phyloP scores from a whole-genome alignment of 2,797 vertebrate genomes.

The Sebastes minor region DNA sequence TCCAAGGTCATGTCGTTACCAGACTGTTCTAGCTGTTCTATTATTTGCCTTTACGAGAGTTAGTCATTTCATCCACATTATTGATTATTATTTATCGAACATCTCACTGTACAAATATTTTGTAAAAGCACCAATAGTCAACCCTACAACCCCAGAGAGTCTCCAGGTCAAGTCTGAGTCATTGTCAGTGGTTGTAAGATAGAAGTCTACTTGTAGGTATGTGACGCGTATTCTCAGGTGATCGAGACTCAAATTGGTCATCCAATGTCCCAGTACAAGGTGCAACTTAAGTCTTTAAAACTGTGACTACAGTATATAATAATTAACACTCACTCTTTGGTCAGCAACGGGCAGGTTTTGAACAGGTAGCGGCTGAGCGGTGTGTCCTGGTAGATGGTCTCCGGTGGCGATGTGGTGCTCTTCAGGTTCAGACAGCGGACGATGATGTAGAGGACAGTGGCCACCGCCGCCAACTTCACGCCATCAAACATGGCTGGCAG shows the following conservation, averaged over 20 bases:
- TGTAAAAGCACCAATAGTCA: no score
- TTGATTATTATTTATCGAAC: no score
- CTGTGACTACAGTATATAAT: no score
- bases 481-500: slow-evolving; percentile 94
- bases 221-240: neutral
- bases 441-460: slow-evolving; percentile 90
- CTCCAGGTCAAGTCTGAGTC: neutral
- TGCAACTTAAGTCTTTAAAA: neutral
- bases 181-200: neutral
- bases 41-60: no score
- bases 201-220: neutral
- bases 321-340: slow-evolving; percentile 91
- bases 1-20: neutral
- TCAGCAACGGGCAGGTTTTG: slow-evolving; percentile 91
- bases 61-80: no score
- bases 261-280: neutral
- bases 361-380: slow-evolving; percentile 89
- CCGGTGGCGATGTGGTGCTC: slow-evolving; percentile 88
- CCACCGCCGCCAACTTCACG: slow-evolving; percentile 92
- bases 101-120: no score
- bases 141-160: neutral
- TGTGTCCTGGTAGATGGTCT: slow-evolving; percentile 88
- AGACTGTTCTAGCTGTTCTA: no score
- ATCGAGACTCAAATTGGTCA: neutral
- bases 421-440: slow-evolving; percentile 95